Evolutionary conservation across 2,888 invertebrate genomes (phyloP), one percentile per base, ranked within the genome.

Genomic region (Habrosyne pyritoides): DNA sequence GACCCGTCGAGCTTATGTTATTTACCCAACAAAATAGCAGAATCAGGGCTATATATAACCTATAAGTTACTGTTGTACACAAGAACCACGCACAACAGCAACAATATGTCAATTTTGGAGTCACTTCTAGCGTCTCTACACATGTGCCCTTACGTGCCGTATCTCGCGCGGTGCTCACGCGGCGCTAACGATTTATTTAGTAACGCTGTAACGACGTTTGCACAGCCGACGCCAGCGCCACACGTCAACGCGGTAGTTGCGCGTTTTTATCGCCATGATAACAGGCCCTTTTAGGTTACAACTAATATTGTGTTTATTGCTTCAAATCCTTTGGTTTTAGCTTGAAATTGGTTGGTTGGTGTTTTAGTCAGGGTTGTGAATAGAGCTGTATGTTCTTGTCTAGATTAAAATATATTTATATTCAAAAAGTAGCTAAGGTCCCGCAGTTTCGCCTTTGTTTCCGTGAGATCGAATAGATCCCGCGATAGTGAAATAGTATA

Each of bases 131-230:
- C 1, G 1, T 0, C 36, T 3, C 10, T 72, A 81, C 10, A 24
- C 78, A 77, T 22, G 2, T 2, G 52, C 2, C 7, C 33, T 60
- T 82, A 87, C 91, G 91, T 91, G 91, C 91, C 86, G 77, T 91
- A 91, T 91, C 90, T 84, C 83, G 79, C 66, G 68, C 66, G 62
- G 59, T 66, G 77, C 81, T 85, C 86, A 84, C 88, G 85, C 89
- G 83, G 83, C 79, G 80, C 84, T 89, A 86, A 89, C 90, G 89
- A 90, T 91, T 91, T 91, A 91, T 91, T 90, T 88, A 90, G 89
- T 77, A 77, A 83, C 81, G 77, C 75, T 72, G 81, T 89, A 88
- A 91, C 90, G 89, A 86, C 90, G 90, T 91, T 91, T 91, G 87
- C 77, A 75, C 86, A 86, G 76, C 83, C 78, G 69, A 62, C 77